These are phyloP conservation scores for Synchiropus splendidus DNA, from an alignment of 2,113 vertebrate species.

Conservation along the genomic window DNA sequence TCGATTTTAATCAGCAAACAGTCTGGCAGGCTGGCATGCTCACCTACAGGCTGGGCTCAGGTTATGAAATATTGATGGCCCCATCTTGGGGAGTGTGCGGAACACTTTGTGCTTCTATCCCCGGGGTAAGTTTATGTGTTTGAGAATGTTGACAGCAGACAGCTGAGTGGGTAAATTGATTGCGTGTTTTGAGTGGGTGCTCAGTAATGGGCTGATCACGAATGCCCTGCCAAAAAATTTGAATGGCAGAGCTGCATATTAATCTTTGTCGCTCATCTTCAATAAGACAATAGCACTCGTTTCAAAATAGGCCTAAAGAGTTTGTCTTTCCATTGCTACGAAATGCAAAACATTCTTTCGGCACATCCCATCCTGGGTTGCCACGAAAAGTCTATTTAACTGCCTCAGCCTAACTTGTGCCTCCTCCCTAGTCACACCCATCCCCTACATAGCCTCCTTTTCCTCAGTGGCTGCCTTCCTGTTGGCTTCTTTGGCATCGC, in stretches of 20 bases:
- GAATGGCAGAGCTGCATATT: constrained; percentile 18
- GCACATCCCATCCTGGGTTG: too few relatives aligned
- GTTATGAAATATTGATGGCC: constrained; percentile 57
- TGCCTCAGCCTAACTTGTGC: too few relatives aligned
- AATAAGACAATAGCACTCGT: too few relatives aligned
- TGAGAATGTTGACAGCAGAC: constrained; percentile 24
- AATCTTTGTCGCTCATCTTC: constrained; percentile 13
- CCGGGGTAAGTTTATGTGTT: constrained; percentile 43
- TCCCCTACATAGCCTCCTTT: too few relatives aligned
- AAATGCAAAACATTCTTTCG: too few relatives aligned
- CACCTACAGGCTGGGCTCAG: constrained; percentile 34
- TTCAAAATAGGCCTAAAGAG: too few relatives aligned
- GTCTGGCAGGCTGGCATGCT: constrained; percentile 38
- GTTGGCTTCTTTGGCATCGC: too few relatives aligned
- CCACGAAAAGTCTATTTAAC: too few relatives aligned
- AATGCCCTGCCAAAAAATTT: constrained; percentile 26
- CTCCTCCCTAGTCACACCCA: too few relatives aligned
- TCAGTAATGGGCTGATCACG: constrained; percentile 8
- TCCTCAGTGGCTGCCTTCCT: too few relatives aligned
- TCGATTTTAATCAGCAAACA: constrained; percentile 55
- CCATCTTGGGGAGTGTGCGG: constrained; percentile 25
- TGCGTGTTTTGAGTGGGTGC: constrained; percentile 17
- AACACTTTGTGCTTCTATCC: constrained; percentile 26
- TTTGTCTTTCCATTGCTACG: too few relatives aligned
- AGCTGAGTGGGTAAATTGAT: constrained; percentile 25